Percentiles rank a stretch among this genome's conserved stretches.
phyloP scores from a whole-genome alignment of 2,888 invertebrate genomes.

The Drosophila imparisetae region DNA sequence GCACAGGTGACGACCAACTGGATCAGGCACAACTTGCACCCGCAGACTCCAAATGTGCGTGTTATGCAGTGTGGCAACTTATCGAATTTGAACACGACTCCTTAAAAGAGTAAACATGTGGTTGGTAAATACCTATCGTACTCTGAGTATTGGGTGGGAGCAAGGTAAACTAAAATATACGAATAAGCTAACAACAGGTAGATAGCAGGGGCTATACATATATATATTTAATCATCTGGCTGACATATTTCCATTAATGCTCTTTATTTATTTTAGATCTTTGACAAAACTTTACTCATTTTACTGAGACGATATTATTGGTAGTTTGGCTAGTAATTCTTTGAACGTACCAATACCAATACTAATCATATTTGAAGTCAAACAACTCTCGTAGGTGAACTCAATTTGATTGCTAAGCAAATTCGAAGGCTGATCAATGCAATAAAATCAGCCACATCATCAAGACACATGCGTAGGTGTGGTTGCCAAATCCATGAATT shows the following conservation, averaged over 20 bases:
- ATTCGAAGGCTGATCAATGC: conserved; percentile 23
- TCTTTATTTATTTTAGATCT: neutral
- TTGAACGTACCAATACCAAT: conserved; percentile 12
- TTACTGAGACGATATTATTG: neutral
- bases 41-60: conserved; percentile 35
- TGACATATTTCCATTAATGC: neutral
- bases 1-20: conserved; percentile 45
- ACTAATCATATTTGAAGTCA: conserved; percentile 21
- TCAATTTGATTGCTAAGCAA: conserved; percentile 28
- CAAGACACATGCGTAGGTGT: conserved; percentile 16
- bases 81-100: conserved; percentile 20
- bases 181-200: neutral
- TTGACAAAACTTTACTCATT: neutral
- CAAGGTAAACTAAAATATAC: neutral
- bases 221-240: neutral
- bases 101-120: conserved; percentile 2
- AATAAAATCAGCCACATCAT: conserved; percentile 37
- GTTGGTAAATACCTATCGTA: neutral
- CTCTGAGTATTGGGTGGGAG: neutral
- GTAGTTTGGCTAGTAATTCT: neutral
- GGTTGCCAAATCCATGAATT: conserved; percentile 43
- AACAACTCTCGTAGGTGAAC: neutral
- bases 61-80: conserved; percentile 47
- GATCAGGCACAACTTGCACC: conserved; percentile 7
- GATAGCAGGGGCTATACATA: neutral